These are phyloP conservation scores for Myripristis murdjan DNA, from an alignment of 2,797 vertebrate species.

Conservation along the genomic window DNA sequence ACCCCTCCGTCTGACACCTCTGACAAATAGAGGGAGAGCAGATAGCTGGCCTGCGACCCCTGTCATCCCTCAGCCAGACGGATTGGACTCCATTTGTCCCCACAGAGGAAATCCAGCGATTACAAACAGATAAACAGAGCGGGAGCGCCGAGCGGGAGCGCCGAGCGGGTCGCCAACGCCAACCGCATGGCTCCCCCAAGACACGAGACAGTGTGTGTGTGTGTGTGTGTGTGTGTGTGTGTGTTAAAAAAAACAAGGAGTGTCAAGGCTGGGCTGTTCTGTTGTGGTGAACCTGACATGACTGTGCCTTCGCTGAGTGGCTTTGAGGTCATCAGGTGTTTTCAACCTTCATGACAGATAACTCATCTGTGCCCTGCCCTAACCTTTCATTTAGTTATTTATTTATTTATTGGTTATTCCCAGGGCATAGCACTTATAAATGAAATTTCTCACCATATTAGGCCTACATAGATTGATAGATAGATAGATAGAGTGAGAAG, in stretches of 20 bases:
- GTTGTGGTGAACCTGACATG: conserved; percentile 21
- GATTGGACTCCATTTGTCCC: conserved; percentile 80
- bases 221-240: conserved; percentile 67
- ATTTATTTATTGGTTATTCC: too few relatives aligned
- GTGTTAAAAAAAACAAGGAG: conserved; percentile 41
- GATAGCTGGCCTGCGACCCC: conserved; percentile 71
- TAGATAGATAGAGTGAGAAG: too few relatives aligned
- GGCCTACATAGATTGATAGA: too few relatives aligned
- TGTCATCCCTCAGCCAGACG: conserved; percentile 76
- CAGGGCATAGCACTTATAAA: too few relatives aligned
- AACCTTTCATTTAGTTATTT: too few relatives aligned
- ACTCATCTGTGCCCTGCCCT: too few relatives aligned
- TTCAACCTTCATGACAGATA: too few relatives aligned
- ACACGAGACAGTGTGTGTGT: conserved; percentile 71
- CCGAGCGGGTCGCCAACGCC: conserved; percentile 62
- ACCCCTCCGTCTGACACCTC: conserved; percentile 73
- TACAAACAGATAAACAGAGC: conserved; percentile 81
- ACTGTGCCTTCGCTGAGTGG: conserved; percentile 25
- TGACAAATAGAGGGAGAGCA: conserved; percentile 67
- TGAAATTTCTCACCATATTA: too few relatives aligned
- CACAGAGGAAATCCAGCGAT: conserved; percentile 74
- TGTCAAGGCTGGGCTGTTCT: conserved; percentile 75
- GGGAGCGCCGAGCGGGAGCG: too few relatives aligned
- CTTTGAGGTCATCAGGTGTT: too few relatives aligned
- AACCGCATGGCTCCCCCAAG: conserved; percentile 67